These are phyloP conservation scores for Gallinago undulata DNA, from an alignment of 2,113 vertebrate genomes.

Conservation along the genomic window DNA sequence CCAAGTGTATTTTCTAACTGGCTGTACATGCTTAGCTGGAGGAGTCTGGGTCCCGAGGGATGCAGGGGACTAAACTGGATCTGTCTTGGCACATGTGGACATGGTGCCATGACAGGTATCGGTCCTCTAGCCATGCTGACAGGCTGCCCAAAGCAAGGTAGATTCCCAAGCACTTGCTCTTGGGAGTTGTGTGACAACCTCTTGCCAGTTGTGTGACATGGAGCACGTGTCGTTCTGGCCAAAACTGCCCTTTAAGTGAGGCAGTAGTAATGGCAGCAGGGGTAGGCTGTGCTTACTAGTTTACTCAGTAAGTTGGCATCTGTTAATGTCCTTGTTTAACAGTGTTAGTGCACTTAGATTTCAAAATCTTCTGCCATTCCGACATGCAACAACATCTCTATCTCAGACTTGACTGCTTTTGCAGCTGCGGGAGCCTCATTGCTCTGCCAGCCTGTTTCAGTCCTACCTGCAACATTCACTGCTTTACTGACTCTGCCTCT, in stretches of 20 bases:
- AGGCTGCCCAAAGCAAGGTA: not conserved
- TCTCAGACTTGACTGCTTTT: not conserved
- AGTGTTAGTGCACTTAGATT: not conserved
- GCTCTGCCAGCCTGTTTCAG: not conserved
- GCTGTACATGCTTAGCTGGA: not conserved
- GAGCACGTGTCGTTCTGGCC: not conserved
- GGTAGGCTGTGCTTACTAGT: not conserved
- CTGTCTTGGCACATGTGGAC: fast-evolving
- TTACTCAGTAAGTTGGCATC: constrained; percentile 1
- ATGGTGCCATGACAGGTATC: not conserved
- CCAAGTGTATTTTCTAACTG: not conserved
- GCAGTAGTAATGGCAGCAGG: not conserved
- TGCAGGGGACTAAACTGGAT: not conserved
- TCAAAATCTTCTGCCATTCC: not conserved
- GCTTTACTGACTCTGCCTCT: not conserved
- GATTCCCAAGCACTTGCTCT: not conserved
- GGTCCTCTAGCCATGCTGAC: not conserved
- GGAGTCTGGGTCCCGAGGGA: not conserved
- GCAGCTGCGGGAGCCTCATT: not conserved
- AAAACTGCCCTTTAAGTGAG: constrained; percentile 17
- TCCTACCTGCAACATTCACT: not conserved
- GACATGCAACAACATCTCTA: not conserved
- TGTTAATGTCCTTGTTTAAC: not conserved
- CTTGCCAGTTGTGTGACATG: not conserved
- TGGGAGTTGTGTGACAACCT: not conserved